Evolutionary conservation across 2,113 vertebrate species (phyloP).

Genomic region (Syrrhaptes paradoxus): DNA sequence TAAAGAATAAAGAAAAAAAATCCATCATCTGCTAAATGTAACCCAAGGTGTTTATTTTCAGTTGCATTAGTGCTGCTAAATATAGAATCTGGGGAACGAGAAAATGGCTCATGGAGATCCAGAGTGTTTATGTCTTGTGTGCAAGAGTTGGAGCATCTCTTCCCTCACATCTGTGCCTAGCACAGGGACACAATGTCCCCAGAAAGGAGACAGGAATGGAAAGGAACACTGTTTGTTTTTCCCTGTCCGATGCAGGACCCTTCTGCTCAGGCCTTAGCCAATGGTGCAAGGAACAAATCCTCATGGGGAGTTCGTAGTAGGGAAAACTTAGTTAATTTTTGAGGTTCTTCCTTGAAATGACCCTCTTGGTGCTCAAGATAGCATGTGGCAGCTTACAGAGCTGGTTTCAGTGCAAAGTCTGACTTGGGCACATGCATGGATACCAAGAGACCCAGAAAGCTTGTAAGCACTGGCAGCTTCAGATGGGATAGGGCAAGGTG

Average conservation of each 20-base stretch:
- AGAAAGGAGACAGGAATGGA: background rate
- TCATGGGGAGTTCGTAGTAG: background rate
- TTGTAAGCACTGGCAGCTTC: background rate
- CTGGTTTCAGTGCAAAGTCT: background rate
- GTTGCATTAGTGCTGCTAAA: background rate
- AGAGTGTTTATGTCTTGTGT: background rate
- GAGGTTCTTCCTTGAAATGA: background rate
- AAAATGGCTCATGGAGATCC: background rate
- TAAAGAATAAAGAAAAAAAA: background rate
- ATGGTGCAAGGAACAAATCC: background rate
- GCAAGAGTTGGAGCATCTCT: background rate
- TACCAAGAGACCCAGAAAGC: background rate
- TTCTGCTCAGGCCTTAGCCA: background rate
- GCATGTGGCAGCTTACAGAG: fast-evolving
- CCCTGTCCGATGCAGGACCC: background rate
- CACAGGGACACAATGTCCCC: background rate
- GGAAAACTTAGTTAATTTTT: background rate
- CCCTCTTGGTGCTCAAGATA: background rate
- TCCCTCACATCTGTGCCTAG: background rate
- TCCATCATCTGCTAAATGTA: background rate
- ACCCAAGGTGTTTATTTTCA: background rate
- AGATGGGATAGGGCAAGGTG: background rate
- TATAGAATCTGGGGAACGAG: background rate
- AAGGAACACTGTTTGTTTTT: background rate
- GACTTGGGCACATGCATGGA: background rate